Evolutionary conservation across 2,113 vertebrate genomes (phyloP).

Genomic region (Budorcas taxicolor): DNA sequence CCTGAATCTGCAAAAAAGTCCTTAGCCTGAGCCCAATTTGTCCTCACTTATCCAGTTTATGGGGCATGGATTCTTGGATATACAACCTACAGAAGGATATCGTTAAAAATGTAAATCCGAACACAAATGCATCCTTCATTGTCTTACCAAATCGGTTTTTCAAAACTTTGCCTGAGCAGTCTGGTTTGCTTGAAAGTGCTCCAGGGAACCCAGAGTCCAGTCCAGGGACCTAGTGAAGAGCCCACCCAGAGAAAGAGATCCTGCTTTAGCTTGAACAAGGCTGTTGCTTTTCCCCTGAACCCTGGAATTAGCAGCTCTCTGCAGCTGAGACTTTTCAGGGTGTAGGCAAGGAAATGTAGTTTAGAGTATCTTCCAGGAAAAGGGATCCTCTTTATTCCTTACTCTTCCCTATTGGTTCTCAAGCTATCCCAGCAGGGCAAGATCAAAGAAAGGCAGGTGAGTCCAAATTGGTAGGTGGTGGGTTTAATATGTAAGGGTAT

Average conservation of each 20-base stretch:
- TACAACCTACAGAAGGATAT: background rate
- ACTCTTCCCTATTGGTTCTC: background rate
- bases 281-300: background rate
- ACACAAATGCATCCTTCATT: background rate
- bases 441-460: background rate
- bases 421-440: background rate
- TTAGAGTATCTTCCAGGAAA: background rate
- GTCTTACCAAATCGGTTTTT: background rate
- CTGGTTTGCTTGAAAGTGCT: background rate
- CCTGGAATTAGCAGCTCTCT: background rate
- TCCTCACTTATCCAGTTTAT: background rate
- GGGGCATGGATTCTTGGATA: background rate
- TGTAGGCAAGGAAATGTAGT: background rate
- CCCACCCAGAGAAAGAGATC: background rate
- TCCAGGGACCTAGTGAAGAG: background rate
- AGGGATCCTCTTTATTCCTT: background rate
- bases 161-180: background rate
- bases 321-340: background rate
- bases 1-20: background rate
- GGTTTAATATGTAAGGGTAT: background rate
- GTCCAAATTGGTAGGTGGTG: background rate
- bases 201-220: background rate
- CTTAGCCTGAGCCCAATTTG: background rate
- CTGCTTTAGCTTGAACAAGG: background rate
- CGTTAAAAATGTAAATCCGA: background rate